Conservation (phyloP, 2,113 vertebrate species). For the Perca fluviatilis region DNA sequence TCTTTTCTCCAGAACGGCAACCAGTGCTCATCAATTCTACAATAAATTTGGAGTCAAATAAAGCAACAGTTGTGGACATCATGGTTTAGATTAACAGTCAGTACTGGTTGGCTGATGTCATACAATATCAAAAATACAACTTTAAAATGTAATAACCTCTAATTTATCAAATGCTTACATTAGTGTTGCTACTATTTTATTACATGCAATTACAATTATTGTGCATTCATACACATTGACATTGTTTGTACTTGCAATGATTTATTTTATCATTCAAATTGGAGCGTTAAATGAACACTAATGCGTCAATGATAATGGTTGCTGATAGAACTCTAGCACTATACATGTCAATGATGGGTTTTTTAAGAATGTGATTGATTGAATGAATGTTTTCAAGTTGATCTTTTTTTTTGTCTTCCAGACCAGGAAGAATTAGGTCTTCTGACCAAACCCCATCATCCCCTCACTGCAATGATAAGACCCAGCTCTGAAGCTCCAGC, state of each 20-base stretch:
- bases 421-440: conserved; percentile 34
- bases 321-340: too few relatives aligned
- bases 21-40: too few relatives aligned
- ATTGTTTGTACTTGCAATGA: not conserved
- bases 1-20: not conserved
- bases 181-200: not conserved
- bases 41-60: too few relatives aligned
- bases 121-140: not conserved
- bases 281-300: too few relatives aligned
- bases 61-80: too few relatives aligned
- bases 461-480: conserved; percentile 49
- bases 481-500: conserved; percentile 31
- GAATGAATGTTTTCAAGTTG: not conserved
- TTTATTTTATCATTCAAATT: not conserved
- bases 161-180: not conserved
- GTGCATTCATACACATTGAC: not conserved
- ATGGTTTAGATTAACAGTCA: not conserved
- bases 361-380: not conserved
- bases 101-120: not conserved
- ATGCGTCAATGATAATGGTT: too few relatives aligned
- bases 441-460: conserved; percentile 40
- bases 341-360: too few relatives aligned
- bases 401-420: conserved; percentile 31
- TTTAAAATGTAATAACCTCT: not conserved
- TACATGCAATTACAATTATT: not conserved